phyloP scores from a whole-genome alignment of 2,888 invertebrate species.

The Oxystoma pomonae region DNA sequence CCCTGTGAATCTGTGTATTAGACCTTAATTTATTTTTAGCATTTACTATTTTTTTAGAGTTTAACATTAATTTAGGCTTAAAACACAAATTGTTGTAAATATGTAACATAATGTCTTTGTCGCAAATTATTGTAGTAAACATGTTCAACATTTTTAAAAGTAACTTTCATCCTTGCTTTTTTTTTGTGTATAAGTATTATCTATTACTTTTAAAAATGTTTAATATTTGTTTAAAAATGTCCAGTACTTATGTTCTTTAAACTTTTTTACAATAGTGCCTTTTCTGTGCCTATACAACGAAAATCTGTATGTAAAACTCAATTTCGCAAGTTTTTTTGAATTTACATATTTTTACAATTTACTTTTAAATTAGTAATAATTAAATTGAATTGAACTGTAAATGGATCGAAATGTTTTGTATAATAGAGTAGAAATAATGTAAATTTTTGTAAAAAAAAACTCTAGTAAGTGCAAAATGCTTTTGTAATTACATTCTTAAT shows the following conservation, averaged over 20 bases:
- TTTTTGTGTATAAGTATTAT: slow-evolving; percentile 40
- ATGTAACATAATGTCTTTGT: slow-evolving; percentile 5
- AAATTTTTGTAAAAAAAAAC: slow-evolving; percentile 44
- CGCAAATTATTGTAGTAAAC: background rate
- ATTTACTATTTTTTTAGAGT: slow-evolving; percentile 2
- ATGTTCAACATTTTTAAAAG: slow-evolving; percentile 1
- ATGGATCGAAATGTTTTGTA: background rate
- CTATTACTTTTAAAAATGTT: slow-evolving; percentile 25
- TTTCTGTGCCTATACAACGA: slow-evolving; percentile 36
- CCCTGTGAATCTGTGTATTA: background rate
- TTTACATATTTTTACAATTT: slow-evolving; percentile 23
- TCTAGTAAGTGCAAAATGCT: slow-evolving; percentile 36
- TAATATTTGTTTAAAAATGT: slow-evolving; percentile 10
- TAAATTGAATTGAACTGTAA: slow-evolving; percentile 21
- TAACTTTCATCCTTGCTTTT: slow-evolving; percentile 39
- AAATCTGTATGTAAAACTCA: slow-evolving; percentile 15
- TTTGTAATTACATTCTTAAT: slow-evolving; percentile 42
- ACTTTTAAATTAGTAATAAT: slow-evolving; percentile 29
- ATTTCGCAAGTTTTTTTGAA: slow-evolving; percentile 16
- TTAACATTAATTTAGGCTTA: background rate
- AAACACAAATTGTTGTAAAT: slow-evolving; percentile 5
- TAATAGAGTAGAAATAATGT: slow-evolving; percentile 24
- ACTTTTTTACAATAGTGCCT: slow-evolving; percentile 42
- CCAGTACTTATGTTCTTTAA: slow-evolving; percentile 39
- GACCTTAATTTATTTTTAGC: slow-evolving; percentile 6